Percentiles rank a stretch among this genome's conserved stretches.
These are phyloP conservation scores for Aphis gossypii DNA, from an alignment of 1,140 invertebrate species.

Conservation along the genomic window DNA sequence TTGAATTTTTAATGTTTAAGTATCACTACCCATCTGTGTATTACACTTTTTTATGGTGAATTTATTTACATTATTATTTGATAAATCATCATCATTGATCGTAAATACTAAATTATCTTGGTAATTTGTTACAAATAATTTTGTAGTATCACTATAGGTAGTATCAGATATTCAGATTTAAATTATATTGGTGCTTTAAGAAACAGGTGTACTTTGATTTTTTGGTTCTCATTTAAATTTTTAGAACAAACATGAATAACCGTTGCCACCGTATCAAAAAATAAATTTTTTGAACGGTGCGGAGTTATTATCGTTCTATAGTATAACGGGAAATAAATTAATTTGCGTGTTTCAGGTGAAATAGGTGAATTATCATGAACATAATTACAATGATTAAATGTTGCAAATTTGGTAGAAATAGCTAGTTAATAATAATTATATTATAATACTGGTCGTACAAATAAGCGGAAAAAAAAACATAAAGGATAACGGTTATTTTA, in stretches of 20 bases:
- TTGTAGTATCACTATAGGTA: background rate
- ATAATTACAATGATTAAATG: background rate
- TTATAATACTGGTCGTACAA: background rate
- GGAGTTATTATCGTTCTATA: background rate
- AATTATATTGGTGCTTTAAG: background rate
- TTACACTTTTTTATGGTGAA: background rate
- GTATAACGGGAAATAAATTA: background rate
- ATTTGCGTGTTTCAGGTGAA: background rate
- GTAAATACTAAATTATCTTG: background rate
- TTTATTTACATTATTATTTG: background rate
- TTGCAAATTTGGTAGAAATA: background rate
- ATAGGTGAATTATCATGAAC: background rate
- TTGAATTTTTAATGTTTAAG: background rate
- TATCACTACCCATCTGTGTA: background rate
- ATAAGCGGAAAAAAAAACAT: background rate
- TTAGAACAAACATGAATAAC: background rate
- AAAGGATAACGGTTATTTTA: slow-evolving; percentile 6
- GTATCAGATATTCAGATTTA: background rate
- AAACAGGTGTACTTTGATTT: background rate
- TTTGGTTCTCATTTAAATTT: background rate
- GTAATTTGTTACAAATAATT: background rate
- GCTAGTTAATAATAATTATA: background rate
- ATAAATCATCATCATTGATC: background rate
- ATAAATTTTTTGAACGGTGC: background rate
- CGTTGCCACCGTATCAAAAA: background rate